Percentiles rank a stretch among this genome's conserved stretches.
These are phyloP conservation scores for Bacillus rossius DNA, from an alignment of 1,140 invertebrate species.

Conservation along the genomic window DNA sequence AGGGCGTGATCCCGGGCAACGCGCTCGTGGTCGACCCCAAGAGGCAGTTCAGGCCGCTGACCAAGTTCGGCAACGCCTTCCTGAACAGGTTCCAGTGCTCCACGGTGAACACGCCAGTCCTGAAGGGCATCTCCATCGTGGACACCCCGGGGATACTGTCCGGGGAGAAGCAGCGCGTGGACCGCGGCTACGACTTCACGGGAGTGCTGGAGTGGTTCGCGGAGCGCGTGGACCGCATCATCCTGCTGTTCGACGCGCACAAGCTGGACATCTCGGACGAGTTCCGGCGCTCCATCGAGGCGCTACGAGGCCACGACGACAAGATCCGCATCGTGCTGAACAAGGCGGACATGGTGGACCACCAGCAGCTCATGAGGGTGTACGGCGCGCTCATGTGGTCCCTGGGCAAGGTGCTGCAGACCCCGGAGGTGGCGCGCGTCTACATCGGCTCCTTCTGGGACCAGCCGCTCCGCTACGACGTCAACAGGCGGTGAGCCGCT, in stretches of 20 bases:
- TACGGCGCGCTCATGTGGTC: conserved; percentile 99
- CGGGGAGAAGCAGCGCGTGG: conserved; percentile 94
- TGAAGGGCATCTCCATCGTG: conserved; percentile 91
- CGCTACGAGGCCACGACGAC: conserved; percentile 91
- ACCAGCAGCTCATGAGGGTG: conserved; percentile 97
- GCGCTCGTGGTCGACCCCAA: conserved; percentile 97
- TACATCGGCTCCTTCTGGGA: conserved; percentile 99
- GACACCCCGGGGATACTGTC: conserved; percentile 94
- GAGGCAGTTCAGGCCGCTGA: conserved; percentile 91
- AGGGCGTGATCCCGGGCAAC: conserved; percentile 95
- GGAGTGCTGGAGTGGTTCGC: conserved; percentile 99
- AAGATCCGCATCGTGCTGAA: conserved; percentile 98
- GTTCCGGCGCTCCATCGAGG: conserved; percentile 91
- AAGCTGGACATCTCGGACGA: conserved; percentile 99
- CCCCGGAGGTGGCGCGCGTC: conserved; percentile 96
- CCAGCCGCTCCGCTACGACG: conserved; percentile 87
- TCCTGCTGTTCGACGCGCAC: conserved; percentile 98
- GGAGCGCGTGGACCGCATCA: conserved; percentile 95
- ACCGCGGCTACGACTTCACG: conserved; percentile 96
- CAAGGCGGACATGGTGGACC: conserved; percentile 98
- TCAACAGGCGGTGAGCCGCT: conserved; percentile 59
- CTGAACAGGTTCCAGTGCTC: conserved; percentile 96
- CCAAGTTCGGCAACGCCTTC: conserved; percentile 98
- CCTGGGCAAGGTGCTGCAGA: conserved; percentile 91
- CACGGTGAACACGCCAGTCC: conserved; percentile 73